A percentile compares a stretch with the other conserved stretches of the same genome.
Conservation (phyloP, 1,140 invertebrate species). For the Hormaphis cornu region DNA sequence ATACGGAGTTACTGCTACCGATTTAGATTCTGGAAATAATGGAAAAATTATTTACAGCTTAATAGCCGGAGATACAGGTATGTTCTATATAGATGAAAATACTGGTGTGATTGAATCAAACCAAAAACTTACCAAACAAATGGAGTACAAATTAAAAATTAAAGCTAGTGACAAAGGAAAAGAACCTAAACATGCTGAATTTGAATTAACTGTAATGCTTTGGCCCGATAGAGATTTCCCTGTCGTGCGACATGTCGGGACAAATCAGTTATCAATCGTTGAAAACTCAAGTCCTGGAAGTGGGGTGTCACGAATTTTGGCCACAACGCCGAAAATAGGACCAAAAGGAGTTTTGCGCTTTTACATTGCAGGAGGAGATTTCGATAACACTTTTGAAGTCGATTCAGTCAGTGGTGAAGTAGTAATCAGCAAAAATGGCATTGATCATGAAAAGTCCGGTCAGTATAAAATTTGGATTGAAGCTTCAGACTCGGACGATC, state of each 20-base stretch:
- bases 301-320: constrained; percentile 59
- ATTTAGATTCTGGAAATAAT: constrained; percentile 69
- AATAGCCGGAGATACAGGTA: constrained; percentile 62
- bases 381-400: constrained; percentile 72
- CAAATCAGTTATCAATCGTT: constrained; percentile 60
- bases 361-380: constrained; percentile 82
- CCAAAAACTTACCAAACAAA: constrained; percentile 42
- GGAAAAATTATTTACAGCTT: constrained; percentile 68
- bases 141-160: constrained; percentile 59
- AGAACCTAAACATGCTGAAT: constrained; percentile 51
- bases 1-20: constrained; percentile 72
- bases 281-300: constrained; percentile 69
- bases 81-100: constrained; percentile 64
- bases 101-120: constrained; percentile 74
- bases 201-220: constrained; percentile 59
- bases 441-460: constrained; percentile 80
- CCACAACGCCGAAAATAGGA: constrained; percentile 63
- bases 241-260: constrained; percentile 55
- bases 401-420: constrained; percentile 70
- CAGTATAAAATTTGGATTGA: constrained; percentile 88
- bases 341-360: constrained; percentile 60
- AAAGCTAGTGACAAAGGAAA: constrained; percentile 60
- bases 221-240: constrained; percentile 66
- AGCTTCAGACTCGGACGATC: constrained; percentile 73
- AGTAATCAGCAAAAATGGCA: constrained; percentile 58